Base-by-base conservation (phyloP, 2,888 invertebrate species). In the Drosophila paramelanica region DNA sequence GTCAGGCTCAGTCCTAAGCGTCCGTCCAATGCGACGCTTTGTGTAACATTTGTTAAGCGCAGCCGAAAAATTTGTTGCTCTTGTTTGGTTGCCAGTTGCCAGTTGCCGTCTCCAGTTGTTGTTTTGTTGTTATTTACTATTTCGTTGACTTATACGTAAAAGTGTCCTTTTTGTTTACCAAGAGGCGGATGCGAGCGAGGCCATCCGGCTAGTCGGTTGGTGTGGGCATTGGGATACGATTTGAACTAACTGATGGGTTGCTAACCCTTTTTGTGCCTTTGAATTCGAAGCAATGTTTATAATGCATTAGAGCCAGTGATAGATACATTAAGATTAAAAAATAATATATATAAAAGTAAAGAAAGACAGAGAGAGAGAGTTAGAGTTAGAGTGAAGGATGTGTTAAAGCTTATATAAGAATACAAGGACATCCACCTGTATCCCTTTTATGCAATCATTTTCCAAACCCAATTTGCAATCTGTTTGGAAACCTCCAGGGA, bases 11-110 rank as follows among this genome's bases (percentile, higher is more conserved):
- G 43, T 52, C 33, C 47, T 60, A 56, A 31, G 8, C n/a, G 43
- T 43, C 75, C 42, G 49, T 73, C 66, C 67, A 50, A 61, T 67
- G 58, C 68, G 59, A 67, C 39, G 74, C 68, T 74, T 69, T 84
- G 74, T 87, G 85, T 81, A 84, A 81, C 89, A 89, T 87, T 89
- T 84, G 84, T 75, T 77, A 72, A 79, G 73, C 81, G 70, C 66
- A 76, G 67, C 79, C 87, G 70, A 83, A 88, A 81, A 80, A 83
- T 78, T 86, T 83, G 83, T 81, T 73, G 72, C 70, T 82, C 67
- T 81, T 71, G 67, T 75, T 79, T 59, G 58, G 51, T 69, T 76
- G 77, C 68, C 75, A 72, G 74, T 75, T 74, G 70, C 70, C 66
- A 67, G 67, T 67, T 67, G 69, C 59, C 60, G 58, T 62, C 65